Evolutionary conservation across 2,888 invertebrate species (phyloP), one percentile per base, ranked within the genome.

Genomic region (Homarus gammarus): DNA sequence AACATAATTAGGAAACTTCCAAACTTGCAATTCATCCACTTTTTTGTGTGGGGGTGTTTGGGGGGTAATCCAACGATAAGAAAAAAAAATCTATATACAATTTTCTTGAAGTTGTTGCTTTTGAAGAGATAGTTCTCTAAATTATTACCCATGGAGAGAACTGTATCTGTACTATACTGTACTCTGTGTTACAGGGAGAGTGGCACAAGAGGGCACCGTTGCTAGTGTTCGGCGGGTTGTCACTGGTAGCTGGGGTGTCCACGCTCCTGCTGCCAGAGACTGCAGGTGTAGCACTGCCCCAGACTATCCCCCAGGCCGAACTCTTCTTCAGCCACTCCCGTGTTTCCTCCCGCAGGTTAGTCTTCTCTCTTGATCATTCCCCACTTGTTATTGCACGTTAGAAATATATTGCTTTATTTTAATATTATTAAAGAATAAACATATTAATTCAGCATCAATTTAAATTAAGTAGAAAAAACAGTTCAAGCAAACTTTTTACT

Each of bases 261-360:
- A 90, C 90, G 2, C 38, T 81, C n/a, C 44, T 92, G 15, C 87
- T 92, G 70, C 92, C 92, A 31, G 92, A 92, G 89, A 92, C 92
- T n/a, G 68, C 31, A 18, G 89, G 89, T 31, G 81, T 78, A 40
- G 84, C 73, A n/a, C 82, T 92, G 36, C 92, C 92, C 22, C 86
- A 89, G 70, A 92, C 92, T 0, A 84, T 92, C 75, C 56, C 68
- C 6, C 87, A 88, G 40, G 91, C 90, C 2, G 90, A 91, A 72
- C 44, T 22, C 18, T 84, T 88, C 81, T 88, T 77, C 75, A 51
- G 56, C 1, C 56, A 70, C 27, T 31, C 75, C 12, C 49, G 51
- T 31, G 44, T 51, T 5, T 22, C 73, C 2, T 88, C 77, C 68
- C 84, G 68, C 70, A 78, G 56, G 79, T 78, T n/a, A n/a, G n/a